Conservation (phyloP, 2,113 vertebrate species). For the Lampris megalopsis region DNA sequence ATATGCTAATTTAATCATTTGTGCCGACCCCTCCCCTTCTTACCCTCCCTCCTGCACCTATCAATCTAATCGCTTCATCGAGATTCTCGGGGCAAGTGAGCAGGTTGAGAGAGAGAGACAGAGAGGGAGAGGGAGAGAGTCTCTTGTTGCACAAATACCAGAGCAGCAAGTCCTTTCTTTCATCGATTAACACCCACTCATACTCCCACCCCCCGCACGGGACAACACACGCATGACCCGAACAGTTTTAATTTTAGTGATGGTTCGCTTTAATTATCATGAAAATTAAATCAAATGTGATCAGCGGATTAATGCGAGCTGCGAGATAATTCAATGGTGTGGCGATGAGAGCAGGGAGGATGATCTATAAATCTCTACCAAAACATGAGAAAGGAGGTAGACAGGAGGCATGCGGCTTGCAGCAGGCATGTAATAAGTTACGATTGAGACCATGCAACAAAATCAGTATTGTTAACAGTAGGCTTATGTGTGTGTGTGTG, state of each 20-base stretch:
- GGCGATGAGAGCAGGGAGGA: constrained; percentile 70
- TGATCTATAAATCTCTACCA: constrained; percentile 79
- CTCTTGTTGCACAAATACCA: constrained; percentile 63
- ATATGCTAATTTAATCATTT: constrained; percentile 86
- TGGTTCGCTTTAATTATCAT: constrained; percentile 86
- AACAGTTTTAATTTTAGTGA: constrained; percentile 81
- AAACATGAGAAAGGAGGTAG: constrained; percentile 63
- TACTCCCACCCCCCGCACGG: constrained; percentile 23
- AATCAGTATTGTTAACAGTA: too few relatives aligned
- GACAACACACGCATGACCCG: constrained; percentile 27
- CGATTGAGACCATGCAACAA: too few relatives aligned
- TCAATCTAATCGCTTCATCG: constrained; percentile 84
- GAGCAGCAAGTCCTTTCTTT: constrained; percentile 57
- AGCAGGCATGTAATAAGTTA: too few relatives aligned
- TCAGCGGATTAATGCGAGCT: constrained; percentile 81
- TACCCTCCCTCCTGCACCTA: constrained; percentile 73
- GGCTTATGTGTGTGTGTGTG: too few relatives aligned
- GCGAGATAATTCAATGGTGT: constrained; percentile 80
- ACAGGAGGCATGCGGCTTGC: constrained; percentile 30
- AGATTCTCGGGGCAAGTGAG: constrained; percentile 68
- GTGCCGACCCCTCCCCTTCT: constrained; percentile 69
- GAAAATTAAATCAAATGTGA: constrained; percentile 86
- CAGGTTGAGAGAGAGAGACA: constrained; percentile 3
- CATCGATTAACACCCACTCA: constrained; percentile 50
- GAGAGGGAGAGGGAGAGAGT: constrained; percentile 3